Evolutionary conservation across 2,113 vertebrate genomes (phyloP).

Genomic region (Jaculus jaculus): DNA sequence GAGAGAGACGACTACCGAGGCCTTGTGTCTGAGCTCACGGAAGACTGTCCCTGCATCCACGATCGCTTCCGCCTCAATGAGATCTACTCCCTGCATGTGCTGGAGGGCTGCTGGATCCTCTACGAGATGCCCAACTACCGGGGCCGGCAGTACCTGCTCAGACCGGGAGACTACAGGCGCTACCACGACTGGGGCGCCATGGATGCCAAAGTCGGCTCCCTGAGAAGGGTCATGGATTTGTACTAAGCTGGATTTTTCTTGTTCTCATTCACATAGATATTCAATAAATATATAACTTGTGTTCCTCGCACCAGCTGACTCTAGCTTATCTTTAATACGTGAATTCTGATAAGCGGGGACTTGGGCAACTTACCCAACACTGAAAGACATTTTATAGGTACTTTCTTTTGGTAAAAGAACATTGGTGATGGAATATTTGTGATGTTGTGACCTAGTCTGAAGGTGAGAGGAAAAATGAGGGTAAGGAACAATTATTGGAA

Average conservation of each 20-base stretch:
- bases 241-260: slow-evolving; percentile 40
- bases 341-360: not conserved
- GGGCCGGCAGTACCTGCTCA: no score
- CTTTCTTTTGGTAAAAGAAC: not conserved
- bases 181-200: slow-evolving; percentile 86
- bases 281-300: slow-evolving; percentile 51
- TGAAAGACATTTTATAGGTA: not conserved
- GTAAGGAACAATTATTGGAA: not conserved
- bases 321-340: slow-evolving; percentile 18
- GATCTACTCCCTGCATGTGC: slow-evolving; percentile 87
- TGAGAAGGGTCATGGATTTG: slow-evolving; percentile 56
- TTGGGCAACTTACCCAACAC: not conserved
- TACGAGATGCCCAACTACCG: no score
- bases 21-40: slow-evolving; percentile 87
- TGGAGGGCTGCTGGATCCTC: slow-evolving; percentile 87
- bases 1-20: slow-evolving; percentile 87
- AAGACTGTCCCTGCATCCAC: slow-evolving; percentile 86
- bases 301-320: slow-evolving; percentile 43
- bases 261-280: not conserved
- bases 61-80: slow-evolving; percentile 86
- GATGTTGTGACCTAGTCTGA: not conserved
- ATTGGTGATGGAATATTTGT: not conserved
- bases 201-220: slow-evolving; percentile 78
- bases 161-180: slow-evolving; percentile 74
- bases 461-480: not conserved